Base-by-base conservation (phyloP, 1,140 invertebrate genomes). In the Drosophila ironensis region DNA sequence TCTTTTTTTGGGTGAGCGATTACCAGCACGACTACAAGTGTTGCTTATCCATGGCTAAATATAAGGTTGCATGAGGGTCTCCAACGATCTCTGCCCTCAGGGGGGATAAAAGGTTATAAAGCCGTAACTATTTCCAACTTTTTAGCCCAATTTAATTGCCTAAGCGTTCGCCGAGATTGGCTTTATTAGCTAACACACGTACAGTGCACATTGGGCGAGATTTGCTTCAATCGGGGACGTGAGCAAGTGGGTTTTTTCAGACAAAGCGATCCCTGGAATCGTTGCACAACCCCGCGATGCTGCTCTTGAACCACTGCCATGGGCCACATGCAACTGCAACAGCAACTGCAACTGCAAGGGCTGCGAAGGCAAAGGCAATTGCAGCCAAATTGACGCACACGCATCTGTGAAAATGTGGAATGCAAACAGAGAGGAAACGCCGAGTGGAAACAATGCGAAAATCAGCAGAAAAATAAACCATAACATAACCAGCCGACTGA, bases 321-420 rank as follows among this genome's bases (percentile, higher is more conserved):
- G 46, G 33, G 44, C 33, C 59, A 47, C 30, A 33, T 63, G 41
- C 41, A 47, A 6, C 57, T 24, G 59, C 51, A 28, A 16, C 33
- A 22, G 17, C 14, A 3, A 24, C 14, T 22, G 48, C 19, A 12
- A 52, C 22, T 24, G 22, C 22, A 56, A 40, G 30, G 25, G 25
- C 25, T 27, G 25, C 6, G 25, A 8, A 33, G 4, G 11, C 12
- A 12, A 42, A 16, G 14, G 60, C 60, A 48, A 38, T 59, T 61
- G 59, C 30, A 45, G 14, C 44, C 35, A 64, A 64, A 66, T 52
- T 64, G 60, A 64, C 46, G 60, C 61, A 66, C 61, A 66, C 61
- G 60, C 60, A 66, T 51, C 27, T 66, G 60, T 60, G 27, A 37
- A 16, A 68, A 42, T 54, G 60, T 30, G 68, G 68, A 70, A 71